Percentiles rank a stretch among this genome's conserved stretches.
phyloP scores from a whole-genome alignment of 2,113 vertebrate genomes.

The Phrynocephalus versicolor region DNA sequence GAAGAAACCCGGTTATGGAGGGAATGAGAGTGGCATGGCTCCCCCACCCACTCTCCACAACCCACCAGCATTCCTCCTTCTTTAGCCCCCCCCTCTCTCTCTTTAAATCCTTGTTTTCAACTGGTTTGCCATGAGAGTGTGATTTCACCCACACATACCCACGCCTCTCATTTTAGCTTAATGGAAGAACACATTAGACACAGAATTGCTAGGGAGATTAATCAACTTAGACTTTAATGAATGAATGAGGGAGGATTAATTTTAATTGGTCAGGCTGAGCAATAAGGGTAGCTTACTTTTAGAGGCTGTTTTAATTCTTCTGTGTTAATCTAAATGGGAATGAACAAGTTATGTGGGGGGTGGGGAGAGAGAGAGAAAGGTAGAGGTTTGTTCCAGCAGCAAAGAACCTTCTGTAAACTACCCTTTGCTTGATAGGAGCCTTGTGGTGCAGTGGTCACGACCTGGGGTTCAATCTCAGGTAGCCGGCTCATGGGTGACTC shows the following conservation, averaged over 20 bases:
- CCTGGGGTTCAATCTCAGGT: too few species aligned
- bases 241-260: neutral
- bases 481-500: too few species aligned
- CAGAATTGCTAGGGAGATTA: conserved; percentile 32
- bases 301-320: neutral
- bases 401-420: too few species aligned
- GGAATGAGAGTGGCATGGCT: neutral
- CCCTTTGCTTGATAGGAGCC: neutral
- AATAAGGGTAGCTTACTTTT: neutral
- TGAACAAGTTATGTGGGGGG: neutral
- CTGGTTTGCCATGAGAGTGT: conserved; percentile 10
- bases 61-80: conserved; percentile 41
- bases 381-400: too few species aligned
- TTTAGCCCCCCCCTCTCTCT: conserved; percentile 25
- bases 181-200: conserved; percentile 39
- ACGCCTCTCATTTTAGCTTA: conserved; percentile 31
- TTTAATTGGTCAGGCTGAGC: neutral
- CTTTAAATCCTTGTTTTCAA: conserved; percentile 42
- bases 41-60: conserved; percentile 22
- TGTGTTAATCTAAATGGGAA: neutral
- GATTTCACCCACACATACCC: conserved; percentile 15
- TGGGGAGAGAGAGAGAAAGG: too few species aligned
- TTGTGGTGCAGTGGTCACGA: too few species aligned
- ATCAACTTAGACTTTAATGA: neutral
- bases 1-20: conserved; percentile 18